These are phyloP conservation scores for Archivesica marissinica DNA, from an alignment of 1,140 invertebrate species.

Conservation along the genomic window DNA sequence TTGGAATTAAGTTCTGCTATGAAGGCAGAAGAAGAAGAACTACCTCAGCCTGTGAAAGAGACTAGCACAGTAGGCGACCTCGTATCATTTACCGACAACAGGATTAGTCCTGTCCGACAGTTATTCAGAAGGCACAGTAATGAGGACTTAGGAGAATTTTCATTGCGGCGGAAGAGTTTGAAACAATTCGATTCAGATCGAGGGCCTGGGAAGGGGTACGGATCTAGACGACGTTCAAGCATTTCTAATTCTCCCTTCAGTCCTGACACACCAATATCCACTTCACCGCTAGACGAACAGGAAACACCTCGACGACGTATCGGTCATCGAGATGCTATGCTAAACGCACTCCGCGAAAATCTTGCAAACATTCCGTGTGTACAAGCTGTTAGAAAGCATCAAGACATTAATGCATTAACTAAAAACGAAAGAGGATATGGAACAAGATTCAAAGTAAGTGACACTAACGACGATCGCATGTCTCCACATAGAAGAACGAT, in stretches of 20 bases:
- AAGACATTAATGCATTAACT: background rate
- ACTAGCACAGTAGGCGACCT: constrained; percentile 44
- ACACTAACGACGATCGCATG: constrained; percentile 20
- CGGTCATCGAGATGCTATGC: constrained; percentile 56
- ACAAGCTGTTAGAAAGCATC: constrained; percentile 26
- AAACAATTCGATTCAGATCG: background rate
- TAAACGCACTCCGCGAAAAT: constrained; percentile 55
- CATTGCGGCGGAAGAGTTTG: background rate
- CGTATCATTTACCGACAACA: constrained; percentile 36
- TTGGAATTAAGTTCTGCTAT: background rate
- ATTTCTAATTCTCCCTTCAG: background rate
- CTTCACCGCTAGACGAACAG: background rate
- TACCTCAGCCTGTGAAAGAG: constrained; percentile 3
- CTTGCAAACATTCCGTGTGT: constrained; percentile 55
- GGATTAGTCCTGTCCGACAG: constrained; percentile 9
- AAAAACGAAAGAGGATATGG: background rate
- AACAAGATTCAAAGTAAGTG: background rate
- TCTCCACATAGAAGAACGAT: background rate
- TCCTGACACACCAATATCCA: background rate
- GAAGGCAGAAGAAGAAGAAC: background rate
- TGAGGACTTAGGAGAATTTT: background rate
- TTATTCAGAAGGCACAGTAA: background rate
- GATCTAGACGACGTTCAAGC: background rate
- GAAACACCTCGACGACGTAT: background rate
- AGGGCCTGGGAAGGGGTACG: background rate